Conservation (phyloP, 2,113 vertebrate genomes). For the Trichechus manatus region DNA sequence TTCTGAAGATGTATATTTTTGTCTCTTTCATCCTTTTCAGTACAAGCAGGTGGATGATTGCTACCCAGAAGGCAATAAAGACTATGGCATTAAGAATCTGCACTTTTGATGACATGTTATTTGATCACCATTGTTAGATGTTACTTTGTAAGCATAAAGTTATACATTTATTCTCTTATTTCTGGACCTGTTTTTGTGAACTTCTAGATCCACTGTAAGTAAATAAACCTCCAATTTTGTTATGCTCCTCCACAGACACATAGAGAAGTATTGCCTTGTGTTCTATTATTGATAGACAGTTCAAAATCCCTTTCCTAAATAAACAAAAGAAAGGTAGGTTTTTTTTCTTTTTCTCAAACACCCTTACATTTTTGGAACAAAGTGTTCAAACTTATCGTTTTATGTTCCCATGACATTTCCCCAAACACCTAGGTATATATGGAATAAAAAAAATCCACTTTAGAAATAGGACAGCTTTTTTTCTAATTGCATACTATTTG, state of each 20-base stretch:
- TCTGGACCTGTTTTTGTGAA: constrained; percentile 50
- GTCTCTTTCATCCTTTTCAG: constrained; percentile 5
- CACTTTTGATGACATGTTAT: neutral
- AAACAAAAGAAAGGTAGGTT: constrained; percentile 22
- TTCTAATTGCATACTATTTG: neutral
- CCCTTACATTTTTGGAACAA: constrained; percentile 27
- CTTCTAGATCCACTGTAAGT: neutral
- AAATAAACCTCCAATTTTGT: constrained; percentile 39
- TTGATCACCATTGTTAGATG: neutral
- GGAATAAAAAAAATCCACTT: neutral
- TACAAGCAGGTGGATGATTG: neutral
- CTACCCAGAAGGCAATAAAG: neutral
- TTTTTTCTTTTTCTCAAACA: constrained; percentile 45
- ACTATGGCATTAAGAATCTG: neutral
- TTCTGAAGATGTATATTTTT: constrained; percentile 33
- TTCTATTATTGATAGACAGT: constrained; percentile 67
- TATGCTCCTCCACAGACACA: neutral
- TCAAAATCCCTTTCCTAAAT: constrained; percentile 45
- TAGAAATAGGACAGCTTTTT: neutral
- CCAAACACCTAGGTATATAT: neutral
- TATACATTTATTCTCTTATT: neutral
- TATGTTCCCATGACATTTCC: neutral
- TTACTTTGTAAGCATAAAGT: constrained; percentile 1
- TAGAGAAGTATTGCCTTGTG: neutral
- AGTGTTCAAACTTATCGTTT: constrained; percentile 34